These are phyloP conservation scores for Scaptomyza flava DNA, from an alignment of 2,888 invertebrate species.

Conservation along the genomic window DNA sequence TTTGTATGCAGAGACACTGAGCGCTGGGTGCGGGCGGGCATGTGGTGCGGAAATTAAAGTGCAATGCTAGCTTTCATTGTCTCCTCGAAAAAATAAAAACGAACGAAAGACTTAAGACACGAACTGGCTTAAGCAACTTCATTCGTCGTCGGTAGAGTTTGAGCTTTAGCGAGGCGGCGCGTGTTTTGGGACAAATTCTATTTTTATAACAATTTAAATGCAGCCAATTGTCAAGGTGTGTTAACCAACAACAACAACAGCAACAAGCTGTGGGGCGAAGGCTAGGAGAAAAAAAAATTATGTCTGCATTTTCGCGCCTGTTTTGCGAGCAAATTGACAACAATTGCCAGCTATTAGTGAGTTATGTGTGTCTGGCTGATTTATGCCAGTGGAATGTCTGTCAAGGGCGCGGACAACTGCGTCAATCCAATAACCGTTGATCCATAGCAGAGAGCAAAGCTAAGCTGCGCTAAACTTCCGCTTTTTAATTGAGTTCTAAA, in stretches of 20 bases:
- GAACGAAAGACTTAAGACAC: constrained; percentile 76
- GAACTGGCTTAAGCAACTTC: constrained; percentile 59
- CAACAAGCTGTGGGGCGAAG: constrained; percentile 17
- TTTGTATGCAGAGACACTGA: constrained; percentile 58
- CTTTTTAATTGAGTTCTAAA: constrained; percentile 72
- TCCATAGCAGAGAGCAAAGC: neutral
- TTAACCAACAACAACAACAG: constrained; percentile 49
- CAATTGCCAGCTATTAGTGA: constrained; percentile 77
- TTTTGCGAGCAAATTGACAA: constrained; percentile 79
- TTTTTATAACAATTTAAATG: constrained; percentile 78
- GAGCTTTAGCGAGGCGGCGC: constrained; percentile 43
- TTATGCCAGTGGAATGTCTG: constrained; percentile 74
- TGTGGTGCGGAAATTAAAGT: constrained; percentile 46
- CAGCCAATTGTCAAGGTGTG: constrained; percentile 78
- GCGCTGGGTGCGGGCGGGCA: constrained; percentile 5
- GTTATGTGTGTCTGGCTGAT: constrained; percentile 63
- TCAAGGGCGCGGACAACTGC: constrained; percentile 79
- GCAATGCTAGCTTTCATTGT: constrained; percentile 75
- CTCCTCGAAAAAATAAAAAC: constrained; percentile 47
- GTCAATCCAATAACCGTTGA: constrained; percentile 28
- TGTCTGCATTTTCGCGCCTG: constrained; percentile 80
- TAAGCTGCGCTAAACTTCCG: constrained; percentile 56
- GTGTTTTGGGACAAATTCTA: constrained; percentile 80
- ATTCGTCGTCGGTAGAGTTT: constrained; percentile 47
- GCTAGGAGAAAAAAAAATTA: constrained; percentile 44